Base-by-base conservation (phyloP, 1,140 invertebrate genomes). In the Sinella curviseta region DNA sequence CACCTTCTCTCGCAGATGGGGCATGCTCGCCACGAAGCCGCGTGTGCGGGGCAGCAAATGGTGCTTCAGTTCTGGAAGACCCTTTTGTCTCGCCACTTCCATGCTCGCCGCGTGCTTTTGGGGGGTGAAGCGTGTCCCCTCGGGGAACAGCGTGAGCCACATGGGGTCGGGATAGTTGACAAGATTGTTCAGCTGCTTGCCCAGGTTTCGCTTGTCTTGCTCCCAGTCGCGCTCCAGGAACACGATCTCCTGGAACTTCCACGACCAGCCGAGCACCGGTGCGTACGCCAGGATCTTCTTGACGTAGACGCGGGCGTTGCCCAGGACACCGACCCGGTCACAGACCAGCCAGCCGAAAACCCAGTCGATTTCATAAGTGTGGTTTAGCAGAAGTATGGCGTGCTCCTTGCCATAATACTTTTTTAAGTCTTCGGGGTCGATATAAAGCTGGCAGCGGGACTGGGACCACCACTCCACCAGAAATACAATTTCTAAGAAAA, bases 311-410 rank as follows among this genome's bases (percentile, higher is more conserved):
- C 98, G 98, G 82, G 94, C 95, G 87, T 96, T 96, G 94, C 94
- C 95, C 79, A 97, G 88, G 76, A 94, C 89, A 83, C 88, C 85
- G 83, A 93, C 87, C 83, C 93, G 90, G 81, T 97, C 94, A 85
- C 92, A 93, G 80, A 95, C 90, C 83, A 95, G 90, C 94, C 94
- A 97, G 55, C 94, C 94, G 84, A 94, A 91, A 0, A 97, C 87
- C 95, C 97, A 99, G 86, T 99, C 97, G 77, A 97, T 92, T 89
- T 99, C 97, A 88, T 96, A 98, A 75, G 91, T 92, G 86, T 99
- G 97, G 87, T 99, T 98, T 94, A 98, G 96, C 34, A 98, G 88
- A 35, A 96, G 90, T 84, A 95, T 91, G 20, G 91, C 93, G 88
- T 98, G 95, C 85, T 98, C 95, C 81, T 94, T 93, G 16, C 94